Evolutionary conservation across 2,888 invertebrate genomes (phyloP), one percentile per base, ranked within the genome.

Genomic region (Dasysyrphus tricinctus): DNA sequence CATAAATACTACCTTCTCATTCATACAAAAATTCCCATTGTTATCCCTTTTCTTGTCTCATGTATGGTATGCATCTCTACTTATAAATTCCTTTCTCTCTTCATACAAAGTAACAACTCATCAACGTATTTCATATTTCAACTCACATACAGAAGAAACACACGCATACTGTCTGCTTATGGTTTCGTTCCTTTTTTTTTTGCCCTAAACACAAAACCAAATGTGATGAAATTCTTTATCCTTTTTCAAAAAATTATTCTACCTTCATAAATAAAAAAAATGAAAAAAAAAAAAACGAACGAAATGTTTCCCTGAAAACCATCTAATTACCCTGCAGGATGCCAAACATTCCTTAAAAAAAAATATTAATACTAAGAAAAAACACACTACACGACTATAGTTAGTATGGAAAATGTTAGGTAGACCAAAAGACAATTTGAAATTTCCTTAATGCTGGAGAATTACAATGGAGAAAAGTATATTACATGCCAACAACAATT

Each of bases 401-500:
- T 59, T 37, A 11, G 51, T 47, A 79, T 54, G 54, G 16, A 61
- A 72, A 72, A 39, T 51, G 61, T 59, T 54, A 76, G 39, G 57
- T 61, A 80, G 39, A 59, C 57, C 63, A 72, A 84, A 67, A 72
- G 72, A 80, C 80, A 76, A 84, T 84, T 84, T 80, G 65, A 75
- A 83, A 75, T 84, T 72, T 80, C 75, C 75, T 59, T 70, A 84
- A 80, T 84, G 83, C 57, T 70, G 49, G 34, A 80, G 44, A 47
- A 57, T 80, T 75, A 83, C 74, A 83, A 83, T 80, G 69, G 56
- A 42, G 54, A 63, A 69, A 69, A 83, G 65, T 74, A 59, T 74
- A 80, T 80, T 80, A 80, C 80, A 76, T 74, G 84, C 75, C 84
- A 56, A 65, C 54, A 76, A 76, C 80, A 84, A 80, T 80, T 80